phyloP scores from a whole-genome alignment of 2,113 vertebrate genomes.

The Camelus bactrianus region DNA sequence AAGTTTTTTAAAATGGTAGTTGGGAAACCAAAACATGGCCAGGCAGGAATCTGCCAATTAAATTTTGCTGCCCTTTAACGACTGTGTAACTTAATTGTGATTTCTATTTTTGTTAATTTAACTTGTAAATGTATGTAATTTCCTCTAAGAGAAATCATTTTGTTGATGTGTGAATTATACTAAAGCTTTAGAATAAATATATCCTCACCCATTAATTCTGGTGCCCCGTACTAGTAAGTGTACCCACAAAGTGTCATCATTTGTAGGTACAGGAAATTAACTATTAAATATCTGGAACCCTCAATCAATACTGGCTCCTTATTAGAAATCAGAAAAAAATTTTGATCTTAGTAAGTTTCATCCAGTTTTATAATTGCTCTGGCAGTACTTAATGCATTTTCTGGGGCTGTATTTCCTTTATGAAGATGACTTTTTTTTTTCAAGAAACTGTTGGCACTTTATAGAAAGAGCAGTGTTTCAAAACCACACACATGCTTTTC shows the following conservation, averaged over 20 bases:
- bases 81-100: background rate
- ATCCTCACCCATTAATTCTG: background rate
- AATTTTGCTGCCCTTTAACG: background rate
- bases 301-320: background rate
- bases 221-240: background rate
- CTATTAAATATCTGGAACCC: background rate
- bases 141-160: slow-evolving; percentile 6
- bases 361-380: slow-evolving; percentile 6
- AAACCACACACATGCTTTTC: background rate
- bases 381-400: background rate
- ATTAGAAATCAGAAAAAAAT: background rate
- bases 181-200: slow-evolving; percentile 40
- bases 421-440: background rate
- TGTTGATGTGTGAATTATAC: background rate
- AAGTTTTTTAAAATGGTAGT: background rate
- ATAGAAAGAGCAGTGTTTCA: background rate
- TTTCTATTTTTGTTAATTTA: slow-evolving; percentile 2
- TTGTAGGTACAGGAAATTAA: background rate
- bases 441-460: background rate
- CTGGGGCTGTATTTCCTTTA: background rate
- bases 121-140: slow-evolving; percentile 12
- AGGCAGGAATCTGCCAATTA: background rate
- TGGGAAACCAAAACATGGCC: background rate
- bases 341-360: background rate
- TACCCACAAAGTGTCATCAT: background rate